Conservation (phyloP, 2,797 vertebrate genomes). For the Microctenopoma steveboyesi region DNA sequence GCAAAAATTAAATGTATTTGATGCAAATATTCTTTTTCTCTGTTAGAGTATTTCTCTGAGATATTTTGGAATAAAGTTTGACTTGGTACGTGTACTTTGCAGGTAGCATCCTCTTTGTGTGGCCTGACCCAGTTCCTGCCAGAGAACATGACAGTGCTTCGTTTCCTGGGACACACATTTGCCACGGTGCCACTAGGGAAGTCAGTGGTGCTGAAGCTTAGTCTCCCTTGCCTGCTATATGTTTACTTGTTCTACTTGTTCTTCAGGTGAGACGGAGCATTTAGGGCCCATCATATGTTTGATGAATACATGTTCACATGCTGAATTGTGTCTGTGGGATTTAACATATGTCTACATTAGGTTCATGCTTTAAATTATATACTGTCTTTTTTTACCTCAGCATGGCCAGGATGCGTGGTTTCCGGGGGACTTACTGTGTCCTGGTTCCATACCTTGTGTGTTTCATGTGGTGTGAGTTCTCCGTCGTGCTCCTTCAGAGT, state of each 20-base stretch:
- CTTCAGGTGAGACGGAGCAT: constrained; percentile 81
- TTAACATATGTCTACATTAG: not conserved
- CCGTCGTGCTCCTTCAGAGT: constrained; percentile 88
- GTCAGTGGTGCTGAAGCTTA: constrained; percentile 87
- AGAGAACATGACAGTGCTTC: constrained; percentile 74
- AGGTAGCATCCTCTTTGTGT: constrained; percentile 88
- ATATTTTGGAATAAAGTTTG: not conserved
- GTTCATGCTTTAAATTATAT: no score
- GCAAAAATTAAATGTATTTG: not conserved
- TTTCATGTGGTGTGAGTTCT: constrained; percentile 99
- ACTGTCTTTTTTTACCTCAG: constrained; percentile 57
- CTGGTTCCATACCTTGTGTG: constrained; percentile 96
- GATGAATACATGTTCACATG: not conserved
- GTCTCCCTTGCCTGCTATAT: constrained; percentile 92
- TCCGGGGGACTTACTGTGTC: constrained; percentile 94
- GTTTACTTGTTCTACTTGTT: constrained; percentile 93
- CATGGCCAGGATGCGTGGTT: constrained; percentile 91
- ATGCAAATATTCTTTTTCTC: no score
- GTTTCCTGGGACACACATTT: constrained; percentile 87
- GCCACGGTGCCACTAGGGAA: constrained; percentile 87
- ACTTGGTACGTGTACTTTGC: not conserved
- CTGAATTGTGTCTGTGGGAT: not conserved
- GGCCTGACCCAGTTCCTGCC: constrained; percentile 86
- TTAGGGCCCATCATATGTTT: not conserved
- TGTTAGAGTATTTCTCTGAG: not conserved